Evolutionary conservation across 2,888 invertebrate genomes (phyloP).

Genomic region (Eristalinus sepulchralis): DNA sequence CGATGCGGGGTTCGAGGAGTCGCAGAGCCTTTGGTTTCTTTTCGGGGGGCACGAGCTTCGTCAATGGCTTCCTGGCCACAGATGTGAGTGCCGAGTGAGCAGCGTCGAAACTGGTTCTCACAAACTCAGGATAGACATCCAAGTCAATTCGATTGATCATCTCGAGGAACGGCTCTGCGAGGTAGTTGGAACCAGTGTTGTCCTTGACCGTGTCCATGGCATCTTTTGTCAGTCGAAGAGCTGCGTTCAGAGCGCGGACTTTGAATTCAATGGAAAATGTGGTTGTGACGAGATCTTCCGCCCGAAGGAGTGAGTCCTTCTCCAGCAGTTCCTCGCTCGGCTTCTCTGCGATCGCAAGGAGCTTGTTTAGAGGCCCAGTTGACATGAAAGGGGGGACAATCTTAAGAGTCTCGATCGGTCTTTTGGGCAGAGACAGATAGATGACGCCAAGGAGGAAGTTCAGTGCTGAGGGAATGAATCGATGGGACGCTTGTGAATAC

Average conservation of each 20-base stretch:
- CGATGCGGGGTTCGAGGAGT: conserved; percentile 92
- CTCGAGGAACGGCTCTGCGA: conserved; percentile 83
- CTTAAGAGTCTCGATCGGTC: conserved; percentile 83
- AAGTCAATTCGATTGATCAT: conserved; percentile 83
- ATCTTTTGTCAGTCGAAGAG: conserved; percentile 83
- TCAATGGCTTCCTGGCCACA: conserved; percentile 73
- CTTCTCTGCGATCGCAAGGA: conserved; percentile 83
- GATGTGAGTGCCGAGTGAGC: conserved; percentile 67
- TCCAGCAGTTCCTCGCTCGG: conserved; percentile 79
- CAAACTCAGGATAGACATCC: conserved; percentile 84
- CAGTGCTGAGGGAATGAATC: conserved; percentile 90
- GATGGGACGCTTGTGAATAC: conserved; percentile 89
- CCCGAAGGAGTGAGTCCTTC: conserved; percentile 77
- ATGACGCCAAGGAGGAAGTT: conserved; percentile 90
- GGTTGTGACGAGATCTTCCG: conserved; percentile 82
- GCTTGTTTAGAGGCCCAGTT: conserved; percentile 82
- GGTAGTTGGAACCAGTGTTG: conserved; percentile 76
- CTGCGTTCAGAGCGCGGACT: conserved; percentile 83
- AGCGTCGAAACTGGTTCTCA: conserved; percentile 81
- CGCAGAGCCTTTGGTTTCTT: conserved; percentile 90
- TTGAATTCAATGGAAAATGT: conserved; percentile 84
- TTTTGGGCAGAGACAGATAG: conserved; percentile 86
- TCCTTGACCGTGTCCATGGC: conserved; percentile 81
- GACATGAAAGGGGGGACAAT: conserved; percentile 87
- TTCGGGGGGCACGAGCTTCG: conserved; percentile 81